Evolutionary conservation across 30 jellyfish, hydroid and myxozoan genomes (phyloP).

Genomic region (Hydractinia echinata): DNA sequence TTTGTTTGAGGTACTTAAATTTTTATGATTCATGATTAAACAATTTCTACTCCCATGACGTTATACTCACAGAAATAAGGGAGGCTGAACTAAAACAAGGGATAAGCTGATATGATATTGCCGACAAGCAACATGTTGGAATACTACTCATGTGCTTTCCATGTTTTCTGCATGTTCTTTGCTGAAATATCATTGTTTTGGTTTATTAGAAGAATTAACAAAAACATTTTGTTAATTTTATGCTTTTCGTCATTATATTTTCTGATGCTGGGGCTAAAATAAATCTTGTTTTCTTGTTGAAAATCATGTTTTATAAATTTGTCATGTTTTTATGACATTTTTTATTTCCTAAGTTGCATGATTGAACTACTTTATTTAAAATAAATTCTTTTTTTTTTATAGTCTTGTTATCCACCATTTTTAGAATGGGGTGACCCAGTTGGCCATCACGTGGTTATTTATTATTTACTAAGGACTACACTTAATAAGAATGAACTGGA

Average conservation of each 20-base stretch:
- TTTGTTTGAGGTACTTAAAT: conserved; percentile 38
- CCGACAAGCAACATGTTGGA: too few species aligned
- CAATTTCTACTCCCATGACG: background rate
- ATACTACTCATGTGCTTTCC: too few species aligned
- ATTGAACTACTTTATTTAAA: background rate
- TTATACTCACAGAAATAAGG: too few species aligned
- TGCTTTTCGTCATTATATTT: background rate
- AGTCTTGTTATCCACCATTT: conserved; percentile 68
- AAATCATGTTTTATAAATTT: background rate
- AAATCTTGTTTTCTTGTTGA: too few species aligned
- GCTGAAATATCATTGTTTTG: too few species aligned
- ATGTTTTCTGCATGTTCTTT: too few species aligned
- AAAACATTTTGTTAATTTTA: background rate
- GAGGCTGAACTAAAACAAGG: too few species aligned
- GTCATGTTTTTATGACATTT: background rate
- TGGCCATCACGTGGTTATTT: conserved; percentile 60
- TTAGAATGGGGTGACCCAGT: conserved; percentile 54
- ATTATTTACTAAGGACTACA: conserved; percentile 36
- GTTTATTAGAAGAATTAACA: too few species aligned
- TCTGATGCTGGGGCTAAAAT: background rate
- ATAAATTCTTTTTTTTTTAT: background rate
- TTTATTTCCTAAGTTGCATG: background rate
- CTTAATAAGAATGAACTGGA: conserved; percentile 34
- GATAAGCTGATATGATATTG: too few species aligned
- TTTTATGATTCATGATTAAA: background rate